phyloP scores from a whole-genome alignment of 1,140 invertebrate genomes.

The Phymastichus coffea region DNA sequence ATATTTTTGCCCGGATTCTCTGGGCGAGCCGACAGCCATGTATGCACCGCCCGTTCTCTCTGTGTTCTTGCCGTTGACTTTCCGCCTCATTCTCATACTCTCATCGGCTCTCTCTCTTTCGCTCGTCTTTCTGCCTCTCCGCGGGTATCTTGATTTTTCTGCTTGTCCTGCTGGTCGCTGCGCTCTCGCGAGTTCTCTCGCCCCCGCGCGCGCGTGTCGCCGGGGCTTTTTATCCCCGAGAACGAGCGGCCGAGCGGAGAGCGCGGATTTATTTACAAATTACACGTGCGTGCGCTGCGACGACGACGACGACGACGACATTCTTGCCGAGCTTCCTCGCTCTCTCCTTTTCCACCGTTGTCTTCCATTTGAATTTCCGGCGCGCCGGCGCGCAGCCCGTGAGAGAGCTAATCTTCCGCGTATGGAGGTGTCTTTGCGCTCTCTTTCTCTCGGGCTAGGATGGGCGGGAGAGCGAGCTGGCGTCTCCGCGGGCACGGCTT shows the following conservation, averaged over 20 bases:
- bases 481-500: not conserved
- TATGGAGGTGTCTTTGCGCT: constrained; percentile 18
- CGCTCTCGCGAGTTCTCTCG: constrained; percentile 21
- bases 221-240: constrained; percentile 16
- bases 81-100: constrained; percentile 8
- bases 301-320: constrained; percentile 13
- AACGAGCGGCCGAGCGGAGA: not conserved
- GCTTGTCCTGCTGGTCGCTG: constrained; percentile 16
- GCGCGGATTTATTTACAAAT: constrained; percentile 26
- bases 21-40: too few relatives aligned
- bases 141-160: constrained; percentile 24
- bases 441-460: not conserved
- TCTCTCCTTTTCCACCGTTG: constrained; percentile 5
- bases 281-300: constrained; percentile 8
- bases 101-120: not conserved
- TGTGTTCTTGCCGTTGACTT: constrained; percentile 9
- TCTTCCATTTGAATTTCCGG: constrained; percentile 28
- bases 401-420: constrained; percentile 26
- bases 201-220: constrained; percentile 20
- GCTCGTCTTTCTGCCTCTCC: not conserved
- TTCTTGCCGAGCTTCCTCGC: constrained; percentile 15
- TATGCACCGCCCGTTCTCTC: not conserved
- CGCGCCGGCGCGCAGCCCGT: not conserved
- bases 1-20: too few relatives aligned
- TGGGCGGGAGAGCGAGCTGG: not conserved